Conservation (phyloP, 2,888 invertebrate species). For the Formica aserva region DNA sequence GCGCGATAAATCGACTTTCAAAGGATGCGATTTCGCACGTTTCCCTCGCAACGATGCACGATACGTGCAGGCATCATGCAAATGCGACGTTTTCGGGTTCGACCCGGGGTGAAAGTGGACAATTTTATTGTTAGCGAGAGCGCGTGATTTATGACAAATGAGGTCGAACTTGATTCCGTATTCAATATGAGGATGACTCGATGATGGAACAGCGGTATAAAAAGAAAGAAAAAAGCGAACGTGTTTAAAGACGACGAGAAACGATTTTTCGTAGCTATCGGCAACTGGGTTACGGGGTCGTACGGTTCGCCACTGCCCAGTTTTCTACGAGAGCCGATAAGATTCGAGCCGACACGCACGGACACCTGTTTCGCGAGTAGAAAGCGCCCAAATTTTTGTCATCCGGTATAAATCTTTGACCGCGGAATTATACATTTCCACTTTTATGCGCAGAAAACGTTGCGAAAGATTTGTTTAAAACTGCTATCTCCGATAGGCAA, state of each 20-base stretch:
- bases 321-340: slow-evolving; percentile 77
- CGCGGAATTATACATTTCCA: slow-evolving; percentile 24
- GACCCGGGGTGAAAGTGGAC: slow-evolving; percentile 65
- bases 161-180: slow-evolving; percentile 35
- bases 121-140: slow-evolving; percentile 52
- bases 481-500: neutral
- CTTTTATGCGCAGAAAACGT: slow-evolving; percentile 14
- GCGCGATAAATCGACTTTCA: neutral
- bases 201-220: slow-evolving; percentile 42
- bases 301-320: slow-evolving; percentile 74
- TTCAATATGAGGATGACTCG: slow-evolving; percentile 30
- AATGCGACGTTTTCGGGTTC: slow-evolving; percentile 1
- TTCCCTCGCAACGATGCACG: neutral
- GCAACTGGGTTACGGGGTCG: slow-evolving; percentile 74
- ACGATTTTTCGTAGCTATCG: slow-evolving; percentile 73
- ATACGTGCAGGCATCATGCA: neutral
- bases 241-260: slow-evolving; percentile 49
- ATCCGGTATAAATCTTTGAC: slow-evolving; percentile 40
- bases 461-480: neutral
- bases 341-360: slow-evolving; percentile 63
- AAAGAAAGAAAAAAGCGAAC: slow-evolving; percentile 28
- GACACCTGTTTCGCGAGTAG: slow-evolving; percentile 78
- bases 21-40: slow-evolving; percentile 8
- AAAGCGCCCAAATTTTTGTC: slow-evolving; percentile 82
- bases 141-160: neutral